Conservation (phyloP, 1,140 invertebrate genomes). For the Philaenus spumarius region DNA sequence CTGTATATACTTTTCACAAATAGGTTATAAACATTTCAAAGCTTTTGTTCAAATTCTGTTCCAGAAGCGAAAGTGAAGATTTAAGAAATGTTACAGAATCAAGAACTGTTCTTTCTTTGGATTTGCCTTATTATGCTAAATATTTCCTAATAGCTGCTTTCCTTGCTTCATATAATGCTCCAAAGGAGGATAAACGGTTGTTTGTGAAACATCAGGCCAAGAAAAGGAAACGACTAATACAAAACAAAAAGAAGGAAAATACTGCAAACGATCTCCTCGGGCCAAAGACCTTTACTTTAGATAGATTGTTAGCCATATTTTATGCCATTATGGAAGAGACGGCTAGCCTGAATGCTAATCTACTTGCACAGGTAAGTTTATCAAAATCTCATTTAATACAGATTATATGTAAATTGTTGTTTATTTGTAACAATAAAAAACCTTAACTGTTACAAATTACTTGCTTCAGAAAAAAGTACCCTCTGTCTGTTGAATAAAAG, state of each 20-base stretch:
- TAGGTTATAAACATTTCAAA: no score
- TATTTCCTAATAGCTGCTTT: constrained; percentile 83
- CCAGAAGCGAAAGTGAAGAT: no score
- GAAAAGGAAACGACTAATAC: constrained; percentile 37
- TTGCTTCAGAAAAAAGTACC: no score
- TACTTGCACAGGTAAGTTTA: constrained; percentile 61
- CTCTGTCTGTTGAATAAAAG: no score
- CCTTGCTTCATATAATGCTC: constrained; percentile 83
- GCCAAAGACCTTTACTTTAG: constrained; percentile 74
- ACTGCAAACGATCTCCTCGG: constrained; percentile 43
- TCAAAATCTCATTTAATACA: not conserved
- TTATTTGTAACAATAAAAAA: not conserved
- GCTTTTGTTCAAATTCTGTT: no score
- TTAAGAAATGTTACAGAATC: constrained; percentile 18
- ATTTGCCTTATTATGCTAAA: constrained; percentile 84
- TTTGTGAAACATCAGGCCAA: constrained; percentile 70
- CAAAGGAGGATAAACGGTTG: constrained; percentile 73
- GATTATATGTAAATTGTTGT: not conserved
- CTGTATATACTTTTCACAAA: no score
- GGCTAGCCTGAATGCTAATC: constrained; percentile 73
- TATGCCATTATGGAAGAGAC: constrained; percentile 82
- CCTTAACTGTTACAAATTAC: no score
- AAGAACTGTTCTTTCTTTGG: constrained; percentile 53
- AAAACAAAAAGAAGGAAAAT: constrained; percentile 48
- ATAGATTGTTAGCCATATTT: constrained; percentile 84